These are phyloP conservation scores for Eurytoma adleriae DNA, from an alignment of 2,888 invertebrate species.

Conservation along the genomic window DNA sequence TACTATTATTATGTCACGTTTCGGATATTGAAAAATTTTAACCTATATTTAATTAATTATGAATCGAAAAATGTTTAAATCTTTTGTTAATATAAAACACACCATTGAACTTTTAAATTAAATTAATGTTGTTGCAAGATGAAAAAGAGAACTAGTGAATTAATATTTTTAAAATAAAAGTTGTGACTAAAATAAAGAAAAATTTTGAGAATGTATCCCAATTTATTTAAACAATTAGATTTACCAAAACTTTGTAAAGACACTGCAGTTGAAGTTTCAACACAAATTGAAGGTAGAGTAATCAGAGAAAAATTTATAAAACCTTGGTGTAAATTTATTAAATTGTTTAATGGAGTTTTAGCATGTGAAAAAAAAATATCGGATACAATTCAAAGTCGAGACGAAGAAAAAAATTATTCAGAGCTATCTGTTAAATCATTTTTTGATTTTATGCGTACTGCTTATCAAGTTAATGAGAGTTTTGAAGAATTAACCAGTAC, in stretches of 20 bases:
- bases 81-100: constrained; percentile 32
- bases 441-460: constrained; percentile 85
- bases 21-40: constrained; percentile 39
- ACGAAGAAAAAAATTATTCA: constrained; percentile 66
- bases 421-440: constrained; percentile 84
- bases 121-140: neutral
- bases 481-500: constrained; percentile 75
- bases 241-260: constrained; percentile 51
- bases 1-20: constrained; percentile 48
- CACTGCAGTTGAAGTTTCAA: constrained; percentile 23
- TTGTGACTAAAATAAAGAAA: constrained; percentile 14
- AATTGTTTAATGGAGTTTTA: neutral
- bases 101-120: neutral
- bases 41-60: constrained; percentile 30
- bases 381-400: constrained; percentile 20
- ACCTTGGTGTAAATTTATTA: neutral
- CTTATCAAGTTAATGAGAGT: constrained; percentile 82
- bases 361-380: constrained; percentile 9
- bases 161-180: constrained; percentile 9
- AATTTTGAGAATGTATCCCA: constrained; percentile 44
- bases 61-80: constrained; percentile 27
- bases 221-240: constrained; percentile 55
- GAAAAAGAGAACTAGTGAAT: neutral
- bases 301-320: neutral
- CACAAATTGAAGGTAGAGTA: constrained; percentile 35